Evolutionary conservation across 2,888 invertebrate genomes (phyloP), one percentile per base, ranked within the genome.

Genomic region (Pimpla rufipes): DNA sequence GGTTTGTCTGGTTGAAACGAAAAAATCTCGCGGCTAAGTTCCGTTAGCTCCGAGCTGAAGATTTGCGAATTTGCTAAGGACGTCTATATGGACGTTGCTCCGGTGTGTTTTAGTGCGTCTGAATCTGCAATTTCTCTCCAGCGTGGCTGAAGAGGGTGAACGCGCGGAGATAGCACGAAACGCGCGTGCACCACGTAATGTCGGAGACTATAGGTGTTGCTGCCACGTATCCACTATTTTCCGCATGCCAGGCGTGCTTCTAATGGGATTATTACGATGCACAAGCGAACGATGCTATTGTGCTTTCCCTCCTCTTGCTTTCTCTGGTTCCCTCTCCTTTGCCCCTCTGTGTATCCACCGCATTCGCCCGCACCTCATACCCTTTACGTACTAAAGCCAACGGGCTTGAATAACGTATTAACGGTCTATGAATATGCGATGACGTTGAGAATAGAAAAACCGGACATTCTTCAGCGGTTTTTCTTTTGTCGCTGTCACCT

Each of bases 301-400:
- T 79, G 76, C 67, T 79, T 75, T 55, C 42, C 57, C 35, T 47
- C 40, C 18, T 47, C 55, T 50, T 62, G 23, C 68, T 42, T 66
- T 74, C 73, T 78, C 42, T 79, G 85, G 80, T 84, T 84, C 84
- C 78, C 85, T 87, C 85, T 35, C 23, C 64, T 42, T 47, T 13
- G 50, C 23, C 59, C 70, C 47, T 68, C n/a, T 40, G 45, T 67
- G 57, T 47, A 45, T 50, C 66, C 40, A 47, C 35, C 47, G 29
- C 35, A 29, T 29, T 8, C 42, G 50, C 42, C 66, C 55, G 13
- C 47, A 85, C 87, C 62, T 62, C 62, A 40, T 62, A 86, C 84
- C 89, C 88, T 90, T 90, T 90, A 89, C 90, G 90, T 89, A 89
- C 89, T 90, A 90, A 90, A 90, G 87, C 82, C 83, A 83, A 77